Base-by-base conservation (phyloP, 53 echinoderm and acorn worm genomes). In the Patiria pectinifera region DNA sequence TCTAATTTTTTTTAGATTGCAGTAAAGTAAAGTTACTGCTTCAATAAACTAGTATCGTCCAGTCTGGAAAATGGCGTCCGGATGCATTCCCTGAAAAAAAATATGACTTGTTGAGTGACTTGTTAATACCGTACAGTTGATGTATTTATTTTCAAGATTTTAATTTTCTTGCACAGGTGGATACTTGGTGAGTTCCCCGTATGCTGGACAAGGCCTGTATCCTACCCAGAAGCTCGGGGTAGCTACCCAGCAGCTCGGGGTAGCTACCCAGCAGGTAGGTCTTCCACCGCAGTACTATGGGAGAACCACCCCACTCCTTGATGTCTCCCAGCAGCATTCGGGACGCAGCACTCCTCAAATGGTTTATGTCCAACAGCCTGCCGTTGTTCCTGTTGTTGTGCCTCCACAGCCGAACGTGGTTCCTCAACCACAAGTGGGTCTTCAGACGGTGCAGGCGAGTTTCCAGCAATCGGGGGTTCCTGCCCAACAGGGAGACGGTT, bases 281-380 rank as follows among this genome's bases (percentile, higher is more conserved):
- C 22, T 23, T 23, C 74, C 24, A 0, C 74, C 13, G 24, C 74
- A 74, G 24, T n/a, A n/a, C 19, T 74, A 13, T 9, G 74, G 74
- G 4, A n/a, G 74, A 23, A 74, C 4, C 24, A 74, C 74, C 19
- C 74, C 74, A 4, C 23, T 23, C 8, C 24, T 74, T 10, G 24
- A 10, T 10, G 24, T 74, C 74, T 24, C 74, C 6, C 74, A n/a
- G 19, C 74, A 74, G 74, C 74, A 74, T 4, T 74, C 74, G 24
- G 74, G 74, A 23, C 74, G 74, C 22, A 74, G 74, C 74, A 74
- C 74, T n/a, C 74, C 74, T 74, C 74, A 74, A 10, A n/a, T 74
- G 74, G 6, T 74, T 23, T 74, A 74, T n/a, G 24, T n/a, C 24
- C 23, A 16, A 24, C 74, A 74, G 24, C 74, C 74, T 4, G 24